Evolutionary conservation across 2,797 vertebrate genomes (phyloP).

Genomic region (Hapalemur alaotrensis): DNA sequence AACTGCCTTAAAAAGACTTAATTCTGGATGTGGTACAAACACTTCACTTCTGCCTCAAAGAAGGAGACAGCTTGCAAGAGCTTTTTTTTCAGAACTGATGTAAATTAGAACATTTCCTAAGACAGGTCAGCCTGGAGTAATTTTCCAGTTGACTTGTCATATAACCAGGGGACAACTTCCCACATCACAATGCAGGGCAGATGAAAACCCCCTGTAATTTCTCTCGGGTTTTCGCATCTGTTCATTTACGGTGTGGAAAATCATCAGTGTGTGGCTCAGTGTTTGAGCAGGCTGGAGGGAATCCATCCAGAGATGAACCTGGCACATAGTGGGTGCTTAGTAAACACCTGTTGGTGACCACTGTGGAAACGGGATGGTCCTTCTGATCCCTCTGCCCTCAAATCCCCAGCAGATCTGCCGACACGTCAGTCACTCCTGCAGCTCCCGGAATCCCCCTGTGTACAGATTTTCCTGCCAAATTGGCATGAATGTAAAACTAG

Average conservation of each 20-base stretch:
- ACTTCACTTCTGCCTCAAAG: neutral
- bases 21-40: neutral
- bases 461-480: neutral
- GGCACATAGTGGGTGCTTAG: neutral
- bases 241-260: slow-evolving; percentile 42
- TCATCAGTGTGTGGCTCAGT: neutral
- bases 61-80: neutral
- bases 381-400: neutral
- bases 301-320: neutral
- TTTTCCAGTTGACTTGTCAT: slow-evolving; percentile 61
- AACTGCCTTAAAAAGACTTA: neutral
- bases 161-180: slow-evolving; percentile 48
- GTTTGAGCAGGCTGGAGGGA: neutral
- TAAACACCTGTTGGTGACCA: neutral
- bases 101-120: slow-evolving; percentile 61
- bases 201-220: slow-evolving; percentile 40
- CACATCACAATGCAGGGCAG: neutral
- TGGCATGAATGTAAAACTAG: neutral
- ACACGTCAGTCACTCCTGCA: neutral
- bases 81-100: slow-evolving; percentile 21
- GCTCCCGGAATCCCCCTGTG: neutral
- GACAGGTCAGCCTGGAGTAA: slow-evolving; percentile 58
- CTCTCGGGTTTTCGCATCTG: slow-evolving; percentile 34
- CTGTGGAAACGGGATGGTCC: neutral
- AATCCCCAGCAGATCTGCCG: neutral